Conservation (phyloP, 2,888 invertebrate genomes). For the Pristionchus entomophagus region DNA sequence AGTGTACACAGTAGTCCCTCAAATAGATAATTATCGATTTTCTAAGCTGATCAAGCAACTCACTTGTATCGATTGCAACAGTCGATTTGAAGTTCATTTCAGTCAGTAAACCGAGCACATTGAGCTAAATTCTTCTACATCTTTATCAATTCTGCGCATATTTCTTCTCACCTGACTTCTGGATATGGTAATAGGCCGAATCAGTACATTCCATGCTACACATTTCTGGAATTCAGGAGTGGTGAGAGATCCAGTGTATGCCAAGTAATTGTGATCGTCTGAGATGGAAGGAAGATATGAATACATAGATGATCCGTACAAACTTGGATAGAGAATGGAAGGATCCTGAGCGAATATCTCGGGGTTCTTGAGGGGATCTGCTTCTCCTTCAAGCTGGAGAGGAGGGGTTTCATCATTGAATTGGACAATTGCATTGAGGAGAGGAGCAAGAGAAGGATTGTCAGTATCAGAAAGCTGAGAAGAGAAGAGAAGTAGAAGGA, state of each 20-base stretch:
- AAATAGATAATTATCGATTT: not conserved
- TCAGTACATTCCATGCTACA: slow-evolving; percentile 41
- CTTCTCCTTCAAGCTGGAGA: not conserved
- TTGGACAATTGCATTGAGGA: not conserved
- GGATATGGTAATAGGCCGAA: not conserved
- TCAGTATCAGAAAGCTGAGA: not conserved
- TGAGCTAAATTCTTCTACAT: not conserved
- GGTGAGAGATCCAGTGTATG: slow-evolving; percentile 46
- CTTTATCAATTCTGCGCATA: too few species aligned
- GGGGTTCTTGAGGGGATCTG: not conserved
- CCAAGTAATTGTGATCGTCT: not conserved
- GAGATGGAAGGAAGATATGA: not conserved
- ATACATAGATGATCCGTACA: not conserved
- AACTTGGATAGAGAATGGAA: not conserved
- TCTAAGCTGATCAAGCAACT: not conserved
- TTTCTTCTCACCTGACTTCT: not conserved
- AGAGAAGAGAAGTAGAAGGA: not conserved
- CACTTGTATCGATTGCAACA: not conserved
- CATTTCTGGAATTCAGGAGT: not conserved
- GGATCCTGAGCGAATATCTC: slow-evolving; percentile 4
- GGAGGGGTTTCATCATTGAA: not conserved
- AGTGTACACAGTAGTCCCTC: slow-evolving; percentile 3
- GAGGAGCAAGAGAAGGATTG: slow-evolving; percentile 21
- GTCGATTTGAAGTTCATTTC: not conserved
- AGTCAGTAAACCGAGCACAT: not conserved